These are phyloP conservation scores for Leuctra nigra DNA, from an alignment of 2,888 invertebrate genomes.

Conservation along the genomic window DNA sequence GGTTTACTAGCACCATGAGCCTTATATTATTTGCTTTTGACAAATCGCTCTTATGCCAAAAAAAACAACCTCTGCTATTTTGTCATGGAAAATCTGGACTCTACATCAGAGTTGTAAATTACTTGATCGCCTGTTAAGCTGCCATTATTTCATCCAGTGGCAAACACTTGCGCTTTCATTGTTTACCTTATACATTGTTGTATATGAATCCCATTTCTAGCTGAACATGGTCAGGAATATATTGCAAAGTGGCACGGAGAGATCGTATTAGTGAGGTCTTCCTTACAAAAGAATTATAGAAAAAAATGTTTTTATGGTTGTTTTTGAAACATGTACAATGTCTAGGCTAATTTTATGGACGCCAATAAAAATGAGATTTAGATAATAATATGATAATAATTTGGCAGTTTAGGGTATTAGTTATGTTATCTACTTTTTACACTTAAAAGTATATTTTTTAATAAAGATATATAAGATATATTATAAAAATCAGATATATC, in stretches of 20 bases:
- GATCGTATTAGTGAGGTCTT: background rate
- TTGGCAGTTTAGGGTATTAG: too few species aligned
- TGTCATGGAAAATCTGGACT: background rate
- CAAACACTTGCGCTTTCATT: conserved; percentile 16
- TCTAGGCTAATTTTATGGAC: too few species aligned
- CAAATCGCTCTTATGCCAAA: conserved; percentile 8
- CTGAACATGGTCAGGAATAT: background rate
- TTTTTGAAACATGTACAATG: too few species aligned
- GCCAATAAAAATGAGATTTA: too few species aligned
- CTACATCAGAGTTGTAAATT: conserved; percentile 17
- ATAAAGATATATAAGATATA: too few species aligned
- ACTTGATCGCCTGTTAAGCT: conserved; percentile 21
- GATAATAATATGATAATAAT: too few species aligned
- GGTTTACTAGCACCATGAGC: too few species aligned
- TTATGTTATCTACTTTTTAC: too few species aligned
- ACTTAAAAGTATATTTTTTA: too few species aligned
- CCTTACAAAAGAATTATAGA: background rate
- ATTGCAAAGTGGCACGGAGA: background rate
- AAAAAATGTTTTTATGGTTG: background rate
- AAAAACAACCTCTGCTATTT: background rate
- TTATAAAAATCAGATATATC: too few species aligned
- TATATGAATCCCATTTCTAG: background rate
- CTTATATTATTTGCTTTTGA: too few species aligned
- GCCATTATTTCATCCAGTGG: conserved; percentile 13
- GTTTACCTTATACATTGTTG: conserved; percentile 7